Evolutionary conservation across 2,888 invertebrate genomes (phyloP), one percentile per base, ranked within the genome.

Genomic region (Stenotaenia linearis): DNA sequence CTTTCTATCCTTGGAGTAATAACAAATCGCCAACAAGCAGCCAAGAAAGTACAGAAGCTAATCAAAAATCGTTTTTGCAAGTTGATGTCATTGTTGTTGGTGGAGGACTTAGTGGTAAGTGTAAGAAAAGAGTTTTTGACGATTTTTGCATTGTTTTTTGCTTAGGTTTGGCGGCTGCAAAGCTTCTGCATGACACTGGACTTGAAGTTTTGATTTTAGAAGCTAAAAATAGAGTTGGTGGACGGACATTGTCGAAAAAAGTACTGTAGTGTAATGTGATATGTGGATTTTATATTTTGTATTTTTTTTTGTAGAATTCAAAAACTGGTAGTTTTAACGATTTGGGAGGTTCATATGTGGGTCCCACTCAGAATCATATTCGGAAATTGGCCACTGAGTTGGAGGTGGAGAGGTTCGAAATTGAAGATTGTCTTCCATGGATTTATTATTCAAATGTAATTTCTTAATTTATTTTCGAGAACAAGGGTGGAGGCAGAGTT

Each of bases 331-430:
- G 9, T n/a, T n/a, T n/a, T n/a, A n/a, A n/a, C n/a, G n/a, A n/a
- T n/a, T n/a, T n/a, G n/a, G 86, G 87, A 12, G 87, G 86, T 7
- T 85, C 87, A 25, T 87, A 86, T 83, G 85, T 87, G 15, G 86
- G 86, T 2, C 84, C 85, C 10, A 85, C 85, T 3, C 87, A 87
- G 81, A 83, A 84, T 78, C 83, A 86, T 35, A 82, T 87, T 9
- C 81, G 86, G 40, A 82, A 85, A 32, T 80, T 87, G 61, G 82
- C 85, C 37, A 83, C 84, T 75, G 85, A 86, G 79, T 84, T 86
- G 25, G 85, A 84, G 0, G 81, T 86, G 9, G 82, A 85, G 35
- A 86, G 85, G 0, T 84, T 84, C 79, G 35, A 76, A 32, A 35
- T 76, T 76, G n/a, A 74, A 4, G 28, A 74, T 2, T 12, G 5